Base-by-base conservation (phyloP, 2,113 vertebrate genomes). In the Capreolus pygargus region DNA sequence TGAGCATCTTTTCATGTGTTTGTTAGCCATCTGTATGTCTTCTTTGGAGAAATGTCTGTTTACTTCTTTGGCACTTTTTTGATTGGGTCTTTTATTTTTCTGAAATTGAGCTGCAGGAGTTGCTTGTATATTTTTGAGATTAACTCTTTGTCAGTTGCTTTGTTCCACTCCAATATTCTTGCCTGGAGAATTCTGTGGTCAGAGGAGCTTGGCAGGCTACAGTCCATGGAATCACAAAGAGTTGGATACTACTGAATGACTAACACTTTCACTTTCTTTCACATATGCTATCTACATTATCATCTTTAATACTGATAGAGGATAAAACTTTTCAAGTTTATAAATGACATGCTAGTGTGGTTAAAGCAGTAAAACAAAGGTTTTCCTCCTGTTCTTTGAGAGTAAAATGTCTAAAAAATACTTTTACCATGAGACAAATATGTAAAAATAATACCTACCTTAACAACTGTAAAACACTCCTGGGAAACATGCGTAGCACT, bases 391-490 rank as follows among this genome's bases (percentile, higher is more conserved):
- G 1, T 64, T 94, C 87, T 7, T 87, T 96, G 30, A 74, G 86
- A 54, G 30, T 5, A 57, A 93, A 95, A 93, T 84, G 8, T 15
- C 60, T 60, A 88, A 86, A 43, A 93, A 97, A 97, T 74, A 94
- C 30, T 94, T 92, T 96, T 50, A 33, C 93, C 86, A 54, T 23
- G 43, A 52, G 67, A 90, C 74, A 57, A 81, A 86, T 81, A 14
- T 28, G 45, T 67, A 93, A 76, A 96, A 92, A 97, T 82, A 97
- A 76, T 57, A 95, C 45, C 67, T 92, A 91, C 23, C 88, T 96
- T 94, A 97, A 95, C 82, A 96, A 96, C 21, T 76, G 27, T 83
- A 94, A 98, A 95, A 55, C 81, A 97, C 84, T 28, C 13, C 91
- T 86, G 74, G n/a, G 81, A 97, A 98, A 98, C 39, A 79, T 96